A percentile compares a stretch with the other conserved stretches of the same genome.
These are phyloP conservation scores for Prinia subflava DNA, from an alignment of 2,113 vertebrate species.

Conservation along the genomic window DNA sequence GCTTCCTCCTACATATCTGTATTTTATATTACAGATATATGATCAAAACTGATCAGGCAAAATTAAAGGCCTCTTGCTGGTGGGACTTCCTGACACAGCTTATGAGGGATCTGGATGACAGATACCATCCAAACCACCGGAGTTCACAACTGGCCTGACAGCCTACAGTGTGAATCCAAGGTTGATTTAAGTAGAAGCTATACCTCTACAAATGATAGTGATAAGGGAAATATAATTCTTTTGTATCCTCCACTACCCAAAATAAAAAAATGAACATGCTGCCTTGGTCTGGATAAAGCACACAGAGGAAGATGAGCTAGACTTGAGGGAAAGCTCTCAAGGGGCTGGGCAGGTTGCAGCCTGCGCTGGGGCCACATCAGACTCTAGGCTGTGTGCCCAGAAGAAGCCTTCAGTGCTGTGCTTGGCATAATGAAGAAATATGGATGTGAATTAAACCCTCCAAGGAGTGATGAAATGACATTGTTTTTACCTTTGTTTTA, in stretches of 20 bases:
- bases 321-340: accelerated
- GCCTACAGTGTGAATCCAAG: neutral
- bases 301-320: neutral
- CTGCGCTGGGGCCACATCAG: neutral
- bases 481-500: neutral
- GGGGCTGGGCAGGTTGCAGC: neutral
- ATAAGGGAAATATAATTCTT: neutral
- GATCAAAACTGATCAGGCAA: neutral
- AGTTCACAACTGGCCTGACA: neutral
- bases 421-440: neutral
- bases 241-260: neutral
- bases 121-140: neutral
- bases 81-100: neutral
- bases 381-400: neutral
- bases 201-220: neutral
- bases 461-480: neutral
- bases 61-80: neutral
- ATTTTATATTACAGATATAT: neutral
- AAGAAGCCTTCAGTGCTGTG: neutral
- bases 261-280: neutral
- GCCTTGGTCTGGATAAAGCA: neutral
- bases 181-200: neutral
- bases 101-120: neutral
- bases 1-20: neutral
- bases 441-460: neutral